Base-by-base conservation (phyloP, 2,113 vertebrate genomes). In the Notothenia coriiceps region DNA sequence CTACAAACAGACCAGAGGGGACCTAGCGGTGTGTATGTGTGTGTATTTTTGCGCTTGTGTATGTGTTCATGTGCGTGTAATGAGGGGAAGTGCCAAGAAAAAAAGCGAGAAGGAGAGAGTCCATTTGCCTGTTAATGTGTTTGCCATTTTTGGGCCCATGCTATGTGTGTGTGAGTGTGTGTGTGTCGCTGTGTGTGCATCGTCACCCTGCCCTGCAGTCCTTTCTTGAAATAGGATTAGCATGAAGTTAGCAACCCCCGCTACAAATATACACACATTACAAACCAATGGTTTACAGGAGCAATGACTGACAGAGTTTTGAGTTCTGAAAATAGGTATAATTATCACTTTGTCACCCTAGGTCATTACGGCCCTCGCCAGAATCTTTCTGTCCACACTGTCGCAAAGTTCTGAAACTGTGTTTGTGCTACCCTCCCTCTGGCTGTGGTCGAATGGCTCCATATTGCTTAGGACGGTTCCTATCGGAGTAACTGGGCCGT, bases 1-100 rank as follows among this genome's bases (percentile, higher is more conserved):
- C 70, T 66, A 79, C 77, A 79, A 78, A 85, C 85, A 83, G 84
- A 86, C 89, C 88, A 86, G 88, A 88, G 85, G 84, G 83, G 90
- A 90, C 87, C 79, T 72, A 81, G 13, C 20, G 12, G 67, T 82
- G 78, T 69, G 43, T 51, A 17, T 29, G 54, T 46, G 54, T 52
- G 77, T 59, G 18, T 17, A 13, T 68, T 56, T 77, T 55, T 63
- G 35, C 55, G 50, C 18, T 46, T 46, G 7, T 50, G 57, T 60
- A 44, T 50, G 70, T 51, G 47, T 63, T 2, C 12, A 12, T 60
- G 20, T 68, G 44, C 22, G 59, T 64, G 35, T 66, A 15, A 22
- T n/a, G 51, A 73, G 22, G 35, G 60, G 79, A 67, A 82, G 64
- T 82, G 74, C 82, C 72, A 81, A 70, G 54, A 72, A 86, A 33